Evolutionary conservation across 2,888 invertebrate genomes (phyloP).

Genomic region (Emesis russula): DNA sequence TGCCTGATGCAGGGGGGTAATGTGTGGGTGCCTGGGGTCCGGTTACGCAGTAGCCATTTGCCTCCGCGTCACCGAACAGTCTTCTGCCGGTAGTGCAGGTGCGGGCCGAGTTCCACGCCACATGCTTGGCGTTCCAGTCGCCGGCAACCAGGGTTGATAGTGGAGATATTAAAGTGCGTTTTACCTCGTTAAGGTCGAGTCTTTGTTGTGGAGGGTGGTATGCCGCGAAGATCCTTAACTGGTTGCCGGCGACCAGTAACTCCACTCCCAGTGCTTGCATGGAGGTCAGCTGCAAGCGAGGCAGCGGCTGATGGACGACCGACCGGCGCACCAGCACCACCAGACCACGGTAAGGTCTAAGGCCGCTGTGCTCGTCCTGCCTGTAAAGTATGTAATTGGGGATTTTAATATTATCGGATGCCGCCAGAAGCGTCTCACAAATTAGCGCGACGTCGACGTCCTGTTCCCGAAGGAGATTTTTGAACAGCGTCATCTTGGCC

Average conservation of each 20-base stretch:
- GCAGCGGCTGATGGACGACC: neutral
- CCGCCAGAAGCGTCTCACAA: neutral
- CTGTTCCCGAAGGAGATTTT: neutral
- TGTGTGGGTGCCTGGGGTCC: too few relatives aligned
- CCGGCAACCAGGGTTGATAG: neutral
- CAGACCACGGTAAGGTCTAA: neutral
- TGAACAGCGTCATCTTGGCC: too few relatives aligned
- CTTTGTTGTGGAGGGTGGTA: neutral
- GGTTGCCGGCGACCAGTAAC: neutral
- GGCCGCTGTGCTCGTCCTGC: neutral
- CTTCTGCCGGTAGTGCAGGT: neutral
- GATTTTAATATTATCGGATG: neutral
- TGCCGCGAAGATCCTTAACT: neutral
- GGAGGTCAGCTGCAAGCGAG: neutral
- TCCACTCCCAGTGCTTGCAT: slow-evolving; percentile 4
- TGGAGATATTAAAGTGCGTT: neutral
- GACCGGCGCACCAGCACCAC: neutral
- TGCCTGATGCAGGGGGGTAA: too few relatives aligned
- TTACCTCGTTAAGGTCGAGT: neutral
- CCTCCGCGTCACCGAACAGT: neutral
- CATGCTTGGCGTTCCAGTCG: neutral
- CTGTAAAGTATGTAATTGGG: neutral
- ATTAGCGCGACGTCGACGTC: neutral
- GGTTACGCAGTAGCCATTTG: neutral
- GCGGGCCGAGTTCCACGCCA: neutral